Base-by-base conservation (phyloP, 1,140 invertebrate species). In the Drosophila arizonae region DNA sequence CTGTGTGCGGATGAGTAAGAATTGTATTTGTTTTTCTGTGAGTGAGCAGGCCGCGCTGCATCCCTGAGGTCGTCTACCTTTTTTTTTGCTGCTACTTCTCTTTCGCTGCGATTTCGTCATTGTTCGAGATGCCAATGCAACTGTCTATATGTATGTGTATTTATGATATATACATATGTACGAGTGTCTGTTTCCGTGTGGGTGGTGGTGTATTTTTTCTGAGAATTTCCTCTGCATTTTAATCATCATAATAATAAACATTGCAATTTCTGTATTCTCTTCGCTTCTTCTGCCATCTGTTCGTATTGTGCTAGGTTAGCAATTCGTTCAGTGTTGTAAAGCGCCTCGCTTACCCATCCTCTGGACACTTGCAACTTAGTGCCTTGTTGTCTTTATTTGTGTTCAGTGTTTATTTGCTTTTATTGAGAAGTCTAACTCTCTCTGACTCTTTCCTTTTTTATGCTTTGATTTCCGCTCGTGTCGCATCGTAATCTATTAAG, bases 51-150 rank as follows among this genome's bases (percentile, higher is more conserved):
- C 48, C 13, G 24, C 45, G 48, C 60, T 58, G 76, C 72, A 76
- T 72, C 67, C 67, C 61, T 63, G 72, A 80, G 84, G 84, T 87
- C 84, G 84, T 88, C 66, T 30, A 88, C 84, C 84, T 87, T 80
- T 79, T 79, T 33, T 33, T 5, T 6, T 33, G 33, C 33, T 33
- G 33, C 33, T 33, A 3, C 10, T 48, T 50, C 70, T 69, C 51
- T 71, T 77, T 71, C 36, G 33, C 57, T 72, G 60, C 56, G 55
- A 50, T 76, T 63, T 74, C 62, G 67, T 72, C 72, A 75, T 71
- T 75, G 72, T 75, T 75, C 15, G 57, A 76, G 69, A 72, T 74
- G 52, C 33, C 43, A 28, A 15, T 21, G 41, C 58, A 60, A 41
- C 24, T 26, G 30, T 28, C 5, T 50, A 1, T 56, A 17, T 55